Percentiles rank a stretch among this genome's conserved stretches.
Evolutionary conservation across 2,797 vertebrate genomes (phyloP).

Genomic region (Bradypodion pumilum): DNA sequence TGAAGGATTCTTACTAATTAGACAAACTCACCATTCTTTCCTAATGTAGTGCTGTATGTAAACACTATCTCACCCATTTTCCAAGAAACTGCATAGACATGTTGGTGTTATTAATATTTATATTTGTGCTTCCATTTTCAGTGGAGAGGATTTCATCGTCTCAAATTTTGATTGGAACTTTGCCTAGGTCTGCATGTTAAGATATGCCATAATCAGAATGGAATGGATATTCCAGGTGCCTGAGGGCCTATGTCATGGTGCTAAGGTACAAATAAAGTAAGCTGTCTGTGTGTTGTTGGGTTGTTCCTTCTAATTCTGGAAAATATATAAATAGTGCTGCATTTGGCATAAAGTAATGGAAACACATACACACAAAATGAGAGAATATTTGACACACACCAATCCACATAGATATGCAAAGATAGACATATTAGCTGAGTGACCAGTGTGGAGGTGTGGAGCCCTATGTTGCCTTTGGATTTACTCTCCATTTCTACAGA

Average conservation of each 20-base stretch:
- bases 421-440: too few relatives aligned
- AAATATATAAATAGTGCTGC: constrained; percentile 22
- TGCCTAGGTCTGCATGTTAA: constrained; percentile 49
- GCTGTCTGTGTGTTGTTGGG: constrained; percentile 18
- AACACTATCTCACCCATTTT: neutral
- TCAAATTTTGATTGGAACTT: constrained; percentile 40
- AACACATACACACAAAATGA: constrained; percentile 36
- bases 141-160: constrained; percentile 40
- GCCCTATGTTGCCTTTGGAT: neutral
- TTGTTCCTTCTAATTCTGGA: constrained; percentile 31
- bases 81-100: neutral
- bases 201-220: constrained; percentile 57
- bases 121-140: constrained; percentile 48
- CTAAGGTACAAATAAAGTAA: constrained; percentile 41
- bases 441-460: too few relatives aligned
- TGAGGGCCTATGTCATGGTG: constrained; percentile 43
- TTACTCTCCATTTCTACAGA: too few relatives aligned
- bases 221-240: constrained; percentile 50
- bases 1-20: constrained; percentile 18
- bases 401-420: neutral
- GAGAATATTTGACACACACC: neutral
- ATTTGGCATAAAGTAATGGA: neutral
- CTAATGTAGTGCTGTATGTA: accelerated
- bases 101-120: constrained; percentile 14
- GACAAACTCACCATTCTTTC: neutral